phyloP scores from a whole-genome alignment of 2,797 vertebrate genomes.

The Protosalanx chinensis region DNA sequence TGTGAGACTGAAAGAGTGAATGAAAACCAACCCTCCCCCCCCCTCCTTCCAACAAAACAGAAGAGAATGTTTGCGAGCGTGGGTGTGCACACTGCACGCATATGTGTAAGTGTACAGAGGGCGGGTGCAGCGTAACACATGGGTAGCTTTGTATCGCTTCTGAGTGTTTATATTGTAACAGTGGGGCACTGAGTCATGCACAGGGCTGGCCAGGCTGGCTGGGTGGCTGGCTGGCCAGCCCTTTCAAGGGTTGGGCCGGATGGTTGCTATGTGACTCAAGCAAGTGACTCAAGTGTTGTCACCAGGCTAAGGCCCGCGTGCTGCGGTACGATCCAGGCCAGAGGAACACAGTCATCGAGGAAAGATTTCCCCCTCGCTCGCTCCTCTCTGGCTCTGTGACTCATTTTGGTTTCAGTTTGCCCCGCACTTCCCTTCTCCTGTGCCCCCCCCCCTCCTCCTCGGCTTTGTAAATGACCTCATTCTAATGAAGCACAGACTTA shows the following conservation, averaged over 20 bases:
- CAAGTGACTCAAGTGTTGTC: constrained; percentile 19
- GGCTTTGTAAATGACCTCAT: constrained; percentile 64
- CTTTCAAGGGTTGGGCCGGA: constrained; percentile 11
- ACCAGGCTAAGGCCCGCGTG: constrained; percentile 40
- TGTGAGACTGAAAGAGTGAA: background rate
- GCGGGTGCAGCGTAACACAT: background rate
- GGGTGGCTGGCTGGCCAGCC: background rate
- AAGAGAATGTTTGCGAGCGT: background rate
- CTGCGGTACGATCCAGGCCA: constrained; percentile 29
- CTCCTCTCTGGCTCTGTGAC: constrained; percentile 44
- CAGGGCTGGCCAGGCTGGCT: background rate
- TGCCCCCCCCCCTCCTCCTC: constrained; percentile 31
- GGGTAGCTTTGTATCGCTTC: background rate
- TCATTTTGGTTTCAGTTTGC: constrained; percentile 45
- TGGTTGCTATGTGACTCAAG: constrained; percentile 48
- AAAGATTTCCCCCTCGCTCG: constrained; percentile 46
- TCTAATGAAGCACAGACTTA: constrained; percentile 64
- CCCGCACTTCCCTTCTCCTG: constrained; percentile 13
- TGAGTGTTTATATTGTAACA: constrained; percentile 4
- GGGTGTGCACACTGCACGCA: background rate
- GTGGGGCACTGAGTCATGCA: background rate
- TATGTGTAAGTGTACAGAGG: background rate
- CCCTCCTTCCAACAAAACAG: too few relatives aligned
- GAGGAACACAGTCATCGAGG: constrained; percentile 53
- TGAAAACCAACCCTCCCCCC: background rate